These are phyloP conservation scores for Drosophila koepferae DNA, from an alignment of 2,888 invertebrate genomes.

Conservation along the genomic window DNA sequence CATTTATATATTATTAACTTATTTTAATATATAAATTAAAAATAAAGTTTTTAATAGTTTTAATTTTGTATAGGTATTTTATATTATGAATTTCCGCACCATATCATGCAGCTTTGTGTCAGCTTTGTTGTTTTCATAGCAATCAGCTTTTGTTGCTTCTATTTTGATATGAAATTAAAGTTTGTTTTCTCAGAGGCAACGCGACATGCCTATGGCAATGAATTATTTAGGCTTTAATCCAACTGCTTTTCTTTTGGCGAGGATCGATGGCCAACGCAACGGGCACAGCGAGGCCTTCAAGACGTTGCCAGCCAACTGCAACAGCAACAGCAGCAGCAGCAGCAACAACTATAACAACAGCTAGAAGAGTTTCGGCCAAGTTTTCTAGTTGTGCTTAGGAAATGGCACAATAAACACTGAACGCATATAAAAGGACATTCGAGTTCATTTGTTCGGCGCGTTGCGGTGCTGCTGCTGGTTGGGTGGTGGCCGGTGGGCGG, in stretches of 20 bases:
- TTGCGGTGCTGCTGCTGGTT: constrained; percentile 56
- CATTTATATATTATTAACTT: no score
- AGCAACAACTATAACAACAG: constrained; percentile 17
- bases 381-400: constrained; percentile 64
- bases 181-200: neutral
- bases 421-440: constrained; percentile 80
- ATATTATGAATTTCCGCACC: no score
- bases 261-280: constrained; percentile 53
- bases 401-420: constrained; percentile 79
- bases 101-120: neutral
- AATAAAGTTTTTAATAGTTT: no score
- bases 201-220: constrained; percentile 46
- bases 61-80: no score
- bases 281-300: constrained; percentile 47
- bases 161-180: constrained; percentile 47
- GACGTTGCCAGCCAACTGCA: constrained; percentile 44
- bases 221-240: constrained; percentile 74
- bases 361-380: constrained; percentile 62
- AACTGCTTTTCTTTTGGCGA: constrained; percentile 48
- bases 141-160: constrained; percentile 1
- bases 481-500: constrained; percentile 34
- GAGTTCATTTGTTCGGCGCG: constrained; percentile 76
- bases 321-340: constrained; percentile 17
- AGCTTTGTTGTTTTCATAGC: neutral
- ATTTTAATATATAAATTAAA: no score